These are phyloP conservation scores for Labroides dimidiatus DNA, from an alignment of 2,797 vertebrate genomes.

Conservation along the genomic window DNA sequence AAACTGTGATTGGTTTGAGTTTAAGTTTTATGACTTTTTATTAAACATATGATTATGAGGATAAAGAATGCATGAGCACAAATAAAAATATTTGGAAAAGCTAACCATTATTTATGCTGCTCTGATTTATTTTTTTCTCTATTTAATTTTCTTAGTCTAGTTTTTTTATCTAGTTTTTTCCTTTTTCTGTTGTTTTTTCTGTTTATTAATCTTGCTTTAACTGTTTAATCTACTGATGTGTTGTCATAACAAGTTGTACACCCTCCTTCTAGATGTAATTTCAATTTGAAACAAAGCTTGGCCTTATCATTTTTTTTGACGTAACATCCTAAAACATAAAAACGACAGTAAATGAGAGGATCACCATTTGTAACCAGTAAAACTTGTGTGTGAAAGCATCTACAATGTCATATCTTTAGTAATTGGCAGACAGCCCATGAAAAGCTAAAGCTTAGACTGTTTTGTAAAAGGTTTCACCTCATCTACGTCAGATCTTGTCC, in stretches of 20 bases:
- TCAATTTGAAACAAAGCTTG: background rate
- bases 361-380: background rate
- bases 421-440: background rate
- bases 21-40: background rate
- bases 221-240: no score
- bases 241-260: background rate
- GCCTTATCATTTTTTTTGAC: background rate
- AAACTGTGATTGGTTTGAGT: background rate
- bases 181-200: no score
- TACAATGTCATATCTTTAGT: background rate
- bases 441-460: background rate
- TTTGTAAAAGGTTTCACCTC: background rate
- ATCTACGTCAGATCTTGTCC: background rate
- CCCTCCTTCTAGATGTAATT: background rate
- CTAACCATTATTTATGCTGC: no score
- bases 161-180: no score
- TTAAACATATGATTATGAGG: background rate
- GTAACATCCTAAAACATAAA: no score
- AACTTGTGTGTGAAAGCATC: background rate
- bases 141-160: no score
- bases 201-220: no score
- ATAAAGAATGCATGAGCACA: background rate
- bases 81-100: no score
- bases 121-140: no score
- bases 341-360: no score